A percentile compares a stretch with the other conserved stretches of the same genome.
These are phyloP conservation scores for Mesocricetus auratus DNA, from an alignment of 2,113 vertebrate species.

Conservation along the genomic window DNA sequence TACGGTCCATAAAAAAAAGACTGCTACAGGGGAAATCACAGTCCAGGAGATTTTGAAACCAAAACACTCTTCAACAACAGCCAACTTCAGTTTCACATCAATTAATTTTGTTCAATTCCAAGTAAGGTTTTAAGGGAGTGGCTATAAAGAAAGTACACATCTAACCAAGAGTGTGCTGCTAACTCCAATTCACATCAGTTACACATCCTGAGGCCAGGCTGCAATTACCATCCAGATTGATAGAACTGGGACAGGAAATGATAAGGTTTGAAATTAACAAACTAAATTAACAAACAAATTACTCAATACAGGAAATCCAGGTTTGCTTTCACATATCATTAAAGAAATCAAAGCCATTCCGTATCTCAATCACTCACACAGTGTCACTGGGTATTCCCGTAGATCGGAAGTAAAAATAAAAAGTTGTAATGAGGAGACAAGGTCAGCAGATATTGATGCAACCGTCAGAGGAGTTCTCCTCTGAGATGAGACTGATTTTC, in stretches of 20 bases:
- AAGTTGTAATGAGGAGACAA: neutral
- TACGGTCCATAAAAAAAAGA: constrained; percentile 8
- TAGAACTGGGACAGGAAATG: neutral
- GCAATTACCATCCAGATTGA: neutral
- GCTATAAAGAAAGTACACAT: neutral
- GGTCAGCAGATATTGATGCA: neutral
- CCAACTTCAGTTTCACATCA: neutral
- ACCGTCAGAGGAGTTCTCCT: neutral
- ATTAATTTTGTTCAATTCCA: neutral
- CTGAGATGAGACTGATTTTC: neutral
- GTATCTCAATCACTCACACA: neutral
- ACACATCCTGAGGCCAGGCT: neutral
- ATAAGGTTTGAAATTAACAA: constrained; percentile 9
- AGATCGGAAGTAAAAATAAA: constrained; percentile 10
- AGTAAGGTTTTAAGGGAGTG: neutral
- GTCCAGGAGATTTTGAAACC: neutral
- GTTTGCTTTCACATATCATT: constrained; percentile 16
- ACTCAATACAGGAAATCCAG: neutral
- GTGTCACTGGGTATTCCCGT: neutral
- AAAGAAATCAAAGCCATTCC: neutral
- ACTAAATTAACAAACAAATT: neutral
- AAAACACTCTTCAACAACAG: neutral
- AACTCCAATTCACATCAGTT: neutral
- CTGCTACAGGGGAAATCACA: neutral
- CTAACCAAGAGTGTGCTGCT: neutral